Evolutionary conservation across 2,113 vertebrate genomes (phyloP), one percentile per base, ranked within the genome.

Genomic region (Chaenocephalus aceratus): DNA sequence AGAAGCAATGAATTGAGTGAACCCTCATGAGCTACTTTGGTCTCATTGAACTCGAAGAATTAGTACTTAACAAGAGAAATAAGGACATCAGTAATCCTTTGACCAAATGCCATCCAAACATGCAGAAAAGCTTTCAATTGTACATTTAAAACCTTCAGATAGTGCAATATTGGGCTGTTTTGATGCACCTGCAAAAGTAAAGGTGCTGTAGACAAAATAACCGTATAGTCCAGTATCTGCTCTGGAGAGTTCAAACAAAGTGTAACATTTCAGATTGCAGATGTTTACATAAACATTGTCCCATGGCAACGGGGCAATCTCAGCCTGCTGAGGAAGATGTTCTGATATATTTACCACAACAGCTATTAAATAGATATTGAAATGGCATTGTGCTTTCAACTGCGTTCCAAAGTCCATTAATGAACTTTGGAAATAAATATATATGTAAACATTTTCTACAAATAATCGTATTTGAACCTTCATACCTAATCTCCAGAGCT

Each of bases 1-100:
- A 60, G 34, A 60, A 34, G 83, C 84, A 81, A 53, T 64, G 49
- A 41, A 71, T 21, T 46, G 21, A 0, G 30, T 0, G 73, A 83
- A 72, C 59, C 46, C 58, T 48, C 57, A 36, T 16, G 16, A 53
- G 52, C n/a, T 6, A n/a, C 18, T 15, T 7, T 15, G 53, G 36
- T 57, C 5, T 53, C 51, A n/a, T 7, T 64, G 58, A 7, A 5
- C n/a, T n/a, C 7, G 30, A 11, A 49, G 34, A 65, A 14, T 30
- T 45, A 52, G 21, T 14, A 10, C 21, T 2, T 48, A 41, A 16
- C 13, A 21, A 48, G 46, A 12, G 0, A 23, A 72, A 60, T 58
- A 30, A 49, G 3, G 15, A 15, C 10, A 11, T 6, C 7, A 41
- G 36, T 41, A 7, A 41, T 41, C 36, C 36, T 41, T 30, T 30